phyloP scores from a whole-genome alignment of 2,113 vertebrate species.

The Corythornis madagascariensis region DNA sequence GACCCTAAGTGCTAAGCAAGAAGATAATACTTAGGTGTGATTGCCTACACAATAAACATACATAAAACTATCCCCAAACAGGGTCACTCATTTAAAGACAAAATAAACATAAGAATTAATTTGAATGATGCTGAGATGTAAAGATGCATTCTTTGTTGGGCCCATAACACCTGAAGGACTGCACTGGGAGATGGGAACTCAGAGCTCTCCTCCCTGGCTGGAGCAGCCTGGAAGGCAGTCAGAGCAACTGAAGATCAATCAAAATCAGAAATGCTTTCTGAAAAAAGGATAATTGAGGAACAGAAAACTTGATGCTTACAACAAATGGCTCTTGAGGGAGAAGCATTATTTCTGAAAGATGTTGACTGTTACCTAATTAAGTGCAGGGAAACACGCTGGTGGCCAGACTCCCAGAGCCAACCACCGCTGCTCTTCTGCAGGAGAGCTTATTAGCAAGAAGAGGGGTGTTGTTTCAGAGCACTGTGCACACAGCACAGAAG shows the following conservation, averaged over 20 bases:
- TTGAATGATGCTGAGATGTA: background rate
- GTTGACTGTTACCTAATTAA: background rate
- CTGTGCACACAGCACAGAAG: background rate
- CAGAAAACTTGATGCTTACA: background rate
- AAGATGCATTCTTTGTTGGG: background rate
- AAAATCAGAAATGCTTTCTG: slow-evolving; percentile 1
- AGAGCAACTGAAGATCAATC: slow-evolving; percentile 3
- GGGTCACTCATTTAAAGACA: background rate
- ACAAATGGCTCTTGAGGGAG: background rate
- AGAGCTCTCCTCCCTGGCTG: background rate
- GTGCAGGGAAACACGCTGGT: background rate
- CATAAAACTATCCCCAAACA: background rate
- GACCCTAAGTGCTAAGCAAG: slow-evolving; percentile 9
- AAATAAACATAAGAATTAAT: background rate
- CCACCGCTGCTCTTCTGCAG: background rate
- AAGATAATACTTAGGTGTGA: background rate
- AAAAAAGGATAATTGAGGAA: slow-evolving; percentile 10
- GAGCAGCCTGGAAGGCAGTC: background rate
- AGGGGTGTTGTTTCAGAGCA: background rate
- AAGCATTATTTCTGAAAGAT: background rate
- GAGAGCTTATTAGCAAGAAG: background rate
- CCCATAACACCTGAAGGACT: background rate
- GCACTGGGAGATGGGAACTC: background rate
- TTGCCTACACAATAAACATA: background rate
- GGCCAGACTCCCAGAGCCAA: background rate